Evolutionary conservation across 2,797 vertebrate genomes (phyloP).

Genomic region (Hephaestus fuliginosus): DNA sequence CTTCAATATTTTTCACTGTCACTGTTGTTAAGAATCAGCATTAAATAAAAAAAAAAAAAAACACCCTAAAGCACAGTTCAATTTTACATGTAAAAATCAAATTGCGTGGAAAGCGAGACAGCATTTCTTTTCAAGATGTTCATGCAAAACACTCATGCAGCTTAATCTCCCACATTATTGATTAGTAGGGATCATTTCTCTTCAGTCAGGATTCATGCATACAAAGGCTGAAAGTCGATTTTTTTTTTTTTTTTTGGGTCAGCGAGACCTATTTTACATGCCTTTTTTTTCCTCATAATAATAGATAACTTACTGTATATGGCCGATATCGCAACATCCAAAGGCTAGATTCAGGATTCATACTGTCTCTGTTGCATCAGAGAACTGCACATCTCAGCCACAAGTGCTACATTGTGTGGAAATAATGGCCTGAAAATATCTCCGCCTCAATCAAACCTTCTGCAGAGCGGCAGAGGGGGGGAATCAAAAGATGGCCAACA

Average conservation of each 20-base stretch:
- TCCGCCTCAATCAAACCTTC: constrained; percentile 42
- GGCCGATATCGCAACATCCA: constrained; percentile 21
- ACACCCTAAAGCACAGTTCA: constrained; percentile 7
- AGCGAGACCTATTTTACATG: constrained; percentile 19
- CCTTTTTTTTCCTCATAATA: constrained; percentile 25
- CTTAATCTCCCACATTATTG: constrained; percentile 23
- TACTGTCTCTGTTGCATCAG: constrained; percentile 7
- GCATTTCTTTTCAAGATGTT: constrained; percentile 25
- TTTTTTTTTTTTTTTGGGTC: constrained; percentile 19
- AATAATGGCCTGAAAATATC: constrained; percentile 49
- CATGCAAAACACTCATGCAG: constrained; percentile 67
- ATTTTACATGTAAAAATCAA: neutral
- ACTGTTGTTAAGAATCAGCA: constrained; percentile 5
- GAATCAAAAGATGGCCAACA: constrained; percentile 54
- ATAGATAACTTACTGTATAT: neutral
- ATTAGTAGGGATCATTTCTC: constrained; percentile 13
- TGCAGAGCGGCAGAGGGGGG: constrained; percentile 36
- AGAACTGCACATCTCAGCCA: neutral
- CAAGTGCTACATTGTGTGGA: constrained; percentile 8
- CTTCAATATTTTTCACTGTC: constrained; percentile 17
- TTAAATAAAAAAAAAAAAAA: neutral
- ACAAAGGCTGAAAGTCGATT: constrained; percentile 18
- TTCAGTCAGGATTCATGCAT: constrained; percentile 47
- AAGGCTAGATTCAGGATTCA: constrained; percentile 22
- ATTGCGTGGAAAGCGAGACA: neutral